Evolutionary conservation across 2,797 vertebrate genomes (phyloP).

Genomic region (Esox masquinongy): DNA sequence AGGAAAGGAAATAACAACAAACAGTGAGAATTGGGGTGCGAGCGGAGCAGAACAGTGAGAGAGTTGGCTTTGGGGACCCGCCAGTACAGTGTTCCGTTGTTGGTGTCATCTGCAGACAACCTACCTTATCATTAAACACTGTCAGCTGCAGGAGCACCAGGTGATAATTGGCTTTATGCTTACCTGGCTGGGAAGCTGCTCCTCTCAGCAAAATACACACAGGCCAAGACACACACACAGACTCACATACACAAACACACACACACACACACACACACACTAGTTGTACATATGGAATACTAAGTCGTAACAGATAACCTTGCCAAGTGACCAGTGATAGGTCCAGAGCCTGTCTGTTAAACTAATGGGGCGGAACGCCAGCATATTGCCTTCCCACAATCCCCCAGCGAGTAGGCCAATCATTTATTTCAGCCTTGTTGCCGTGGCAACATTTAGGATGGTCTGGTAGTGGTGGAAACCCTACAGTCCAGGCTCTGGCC

Average conservation of each 20-base stretch:
- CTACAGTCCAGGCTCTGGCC: not conserved
- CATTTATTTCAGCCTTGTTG: conserved; percentile 78
- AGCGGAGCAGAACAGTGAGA: conserved; percentile 19
- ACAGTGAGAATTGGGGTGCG: conserved; percentile 20
- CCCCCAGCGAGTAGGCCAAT: conserved; percentile 72
- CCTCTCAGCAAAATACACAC: conserved; percentile 44
- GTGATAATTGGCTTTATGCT: conserved; percentile 81
- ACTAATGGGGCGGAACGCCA: conserved; percentile 76
- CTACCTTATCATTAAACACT: conserved; percentile 21
- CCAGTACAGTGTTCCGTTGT: conserved; percentile 15
- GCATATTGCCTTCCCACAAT: conserved; percentile 78
- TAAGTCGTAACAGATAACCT: conserved; percentile 67
- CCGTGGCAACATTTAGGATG: conserved; percentile 76
- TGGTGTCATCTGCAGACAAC: conserved; percentile 15
- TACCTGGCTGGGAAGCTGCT: conserved; percentile 71
- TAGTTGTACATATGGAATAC: conserved; percentile 65
- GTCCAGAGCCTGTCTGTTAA: conserved; percentile 76
- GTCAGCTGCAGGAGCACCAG: conserved; percentile 46
- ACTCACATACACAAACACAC: conserved; percentile 9
- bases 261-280: conserved; percentile 25
- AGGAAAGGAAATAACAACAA: not conserved
- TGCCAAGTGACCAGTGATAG: conserved; percentile 77
- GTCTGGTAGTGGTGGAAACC: conserved; percentile 50
- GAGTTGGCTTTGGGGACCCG: conserved; percentile 20
- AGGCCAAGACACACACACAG: conserved; percentile 16